Percentiles rank a stretch among this genome's conserved stretches.
Evolutionary conservation across 2,888 invertebrate genomes (phyloP).

Genomic region (Nezara viridula): DNA sequence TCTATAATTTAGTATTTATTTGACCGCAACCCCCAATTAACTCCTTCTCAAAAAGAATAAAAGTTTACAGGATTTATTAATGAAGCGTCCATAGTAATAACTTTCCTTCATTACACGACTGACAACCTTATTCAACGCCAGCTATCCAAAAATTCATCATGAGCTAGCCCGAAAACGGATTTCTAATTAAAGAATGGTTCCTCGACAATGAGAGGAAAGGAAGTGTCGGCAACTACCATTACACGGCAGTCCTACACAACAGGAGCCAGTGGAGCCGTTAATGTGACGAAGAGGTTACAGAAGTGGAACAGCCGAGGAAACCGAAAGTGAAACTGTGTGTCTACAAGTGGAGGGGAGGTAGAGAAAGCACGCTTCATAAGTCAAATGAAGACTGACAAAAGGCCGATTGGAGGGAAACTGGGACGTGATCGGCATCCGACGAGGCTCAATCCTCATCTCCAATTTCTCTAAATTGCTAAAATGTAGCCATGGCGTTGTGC

Average conservation of each 20-base stretch:
- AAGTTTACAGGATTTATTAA: no score
- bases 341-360: not conserved
- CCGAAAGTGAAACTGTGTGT: conserved; percentile 33
- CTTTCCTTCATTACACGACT: not conserved
- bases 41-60: no score
- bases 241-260: not conserved
- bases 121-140: not conserved
- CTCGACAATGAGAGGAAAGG: no score
- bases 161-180: not conserved
- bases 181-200: not conserved
- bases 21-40: no score
- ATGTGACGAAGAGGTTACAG: conserved; percentile 8
- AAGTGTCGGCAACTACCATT: conserved; percentile 5
- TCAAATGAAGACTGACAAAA: conserved; percentile 53
- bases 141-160: not conserved
- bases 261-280: not conserved
- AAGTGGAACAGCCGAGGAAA: conserved; percentile 37
- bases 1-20: no score
- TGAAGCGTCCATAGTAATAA: not conserved
- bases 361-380: conserved; percentile 37
- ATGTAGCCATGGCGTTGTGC: not conserved
- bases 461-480: conserved; percentile 13
- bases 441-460: not conserved
- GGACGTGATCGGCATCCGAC: conserved; percentile 25
- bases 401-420: conserved; percentile 47